phyloP scores from a whole-genome alignment of 2,888 invertebrate genomes.

The Ectemnius continuus region DNA sequence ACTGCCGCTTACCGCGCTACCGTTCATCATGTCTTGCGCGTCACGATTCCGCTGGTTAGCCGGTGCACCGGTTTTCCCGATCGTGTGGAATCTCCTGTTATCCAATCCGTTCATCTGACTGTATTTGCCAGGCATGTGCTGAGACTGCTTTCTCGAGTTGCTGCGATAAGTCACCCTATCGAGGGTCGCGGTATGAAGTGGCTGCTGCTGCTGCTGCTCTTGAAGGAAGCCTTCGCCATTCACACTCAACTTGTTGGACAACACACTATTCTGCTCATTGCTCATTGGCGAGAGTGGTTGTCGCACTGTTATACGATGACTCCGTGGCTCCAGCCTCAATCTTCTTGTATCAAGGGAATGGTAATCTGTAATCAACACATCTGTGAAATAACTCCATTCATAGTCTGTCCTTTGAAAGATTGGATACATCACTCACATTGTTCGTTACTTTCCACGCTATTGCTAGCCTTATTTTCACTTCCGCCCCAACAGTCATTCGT shows the following conservation, averaged over 20 bases:
- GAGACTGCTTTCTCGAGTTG: slow-evolving; percentile 64
- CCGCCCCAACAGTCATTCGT: slow-evolving; percentile 65
- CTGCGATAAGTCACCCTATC: slow-evolving; percentile 72
- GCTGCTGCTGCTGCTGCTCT: slow-evolving; percentile 50
- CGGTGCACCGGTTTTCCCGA: slow-evolving; percentile 59
- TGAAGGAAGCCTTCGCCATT: slow-evolving; percentile 57
- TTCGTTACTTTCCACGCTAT: slow-evolving; percentile 55
- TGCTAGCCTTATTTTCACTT: slow-evolving; percentile 48
- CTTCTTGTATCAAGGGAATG: slow-evolving; percentile 66
- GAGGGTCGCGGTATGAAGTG: slow-evolving; percentile 70
- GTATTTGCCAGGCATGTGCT: slow-evolving; percentile 65
- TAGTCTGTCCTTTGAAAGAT: no score
- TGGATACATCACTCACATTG: no score
- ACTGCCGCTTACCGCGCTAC: slow-evolving; percentile 53
- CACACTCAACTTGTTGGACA: slow-evolving; percentile 36
- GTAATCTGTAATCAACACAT: slow-evolving; percentile 36
- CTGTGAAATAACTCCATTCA: no score
- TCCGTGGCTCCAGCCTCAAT: slow-evolving; percentile 70
- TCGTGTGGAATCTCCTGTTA: slow-evolving; percentile 69
- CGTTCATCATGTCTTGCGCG: slow-evolving; percentile 59
- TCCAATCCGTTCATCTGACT: slow-evolving; percentile 67
- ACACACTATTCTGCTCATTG: slow-evolving; percentile 50
- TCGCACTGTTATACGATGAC: slow-evolving; percentile 65
- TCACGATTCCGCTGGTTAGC: slow-evolving; percentile 51
- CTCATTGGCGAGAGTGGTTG: slow-evolving; percentile 52